Evolutionary conservation across 2,888 invertebrate species (phyloP).

Genomic region (Xanthia togata): DNA sequence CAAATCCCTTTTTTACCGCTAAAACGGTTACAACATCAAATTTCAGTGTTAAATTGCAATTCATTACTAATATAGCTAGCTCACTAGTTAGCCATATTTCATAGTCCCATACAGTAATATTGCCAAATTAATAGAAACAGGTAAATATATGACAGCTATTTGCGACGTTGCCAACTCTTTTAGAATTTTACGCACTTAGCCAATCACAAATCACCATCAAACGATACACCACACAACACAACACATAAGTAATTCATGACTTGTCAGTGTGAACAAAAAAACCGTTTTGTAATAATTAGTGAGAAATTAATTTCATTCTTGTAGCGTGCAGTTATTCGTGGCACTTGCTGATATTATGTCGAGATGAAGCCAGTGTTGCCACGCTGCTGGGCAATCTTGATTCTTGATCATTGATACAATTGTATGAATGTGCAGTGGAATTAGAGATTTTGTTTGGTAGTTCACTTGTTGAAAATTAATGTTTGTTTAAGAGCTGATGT

Average conservation of each 20-base stretch:
- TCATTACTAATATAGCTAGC: too few species aligned
- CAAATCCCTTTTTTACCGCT: too few species aligned
- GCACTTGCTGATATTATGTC: slow-evolving; percentile 48
- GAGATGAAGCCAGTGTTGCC: slow-evolving; percentile 41
- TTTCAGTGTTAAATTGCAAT: too few species aligned
- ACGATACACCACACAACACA: background rate
- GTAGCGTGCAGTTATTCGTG: slow-evolving; percentile 61
- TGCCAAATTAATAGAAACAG: too few species aligned
- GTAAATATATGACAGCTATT: too few species aligned
- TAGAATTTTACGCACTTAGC: background rate
- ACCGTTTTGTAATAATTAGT: slow-evolving; percentile 66
- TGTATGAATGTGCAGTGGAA: slow-evolving; percentile 36
- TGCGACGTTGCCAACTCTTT: too few species aligned
- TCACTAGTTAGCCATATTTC: too few species aligned
- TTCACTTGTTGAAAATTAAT: background rate
- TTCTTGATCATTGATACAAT: slow-evolving; percentile 60
- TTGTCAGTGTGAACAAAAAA: slow-evolving; percentile 52
- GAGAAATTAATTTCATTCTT: slow-evolving; percentile 61
- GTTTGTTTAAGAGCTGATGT: background rate
- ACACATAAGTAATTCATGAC: slow-evolving; percentile 37
- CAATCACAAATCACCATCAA: background rate
- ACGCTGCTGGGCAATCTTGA: slow-evolving; percentile 57
- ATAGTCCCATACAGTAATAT: too few species aligned
- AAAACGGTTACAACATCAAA: too few species aligned
- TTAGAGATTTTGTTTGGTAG: slow-evolving; percentile 33